These are phyloP conservation scores for Trachelus troglodyta DNA, from an alignment of 2,888 invertebrate species.

Conservation along the genomic window DNA sequence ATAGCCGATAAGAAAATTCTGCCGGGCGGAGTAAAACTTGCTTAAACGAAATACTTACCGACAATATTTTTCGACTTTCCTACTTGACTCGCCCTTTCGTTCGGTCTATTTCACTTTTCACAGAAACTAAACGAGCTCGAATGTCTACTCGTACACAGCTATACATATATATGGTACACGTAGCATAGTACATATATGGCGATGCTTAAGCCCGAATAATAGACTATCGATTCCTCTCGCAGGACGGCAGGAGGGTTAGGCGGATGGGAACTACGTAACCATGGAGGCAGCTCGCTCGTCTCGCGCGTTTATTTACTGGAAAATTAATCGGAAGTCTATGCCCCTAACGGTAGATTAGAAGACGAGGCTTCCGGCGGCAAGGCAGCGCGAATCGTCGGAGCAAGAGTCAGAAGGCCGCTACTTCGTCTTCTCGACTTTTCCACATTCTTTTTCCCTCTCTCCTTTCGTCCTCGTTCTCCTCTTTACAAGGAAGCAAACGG, in stretches of 20 bases:
- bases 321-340: slow-evolving; percentile 45
- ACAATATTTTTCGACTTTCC: background rate
- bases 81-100: background rate
- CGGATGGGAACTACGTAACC: slow-evolving; percentile 8
- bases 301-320: slow-evolving; percentile 47
- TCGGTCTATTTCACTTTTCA: background rate
- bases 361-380: background rate
- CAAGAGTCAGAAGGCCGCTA: background rate
- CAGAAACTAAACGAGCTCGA: background rate
- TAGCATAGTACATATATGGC: slow-evolving; percentile 46
- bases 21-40: background rate
- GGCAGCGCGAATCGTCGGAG: background rate
- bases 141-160: background rate
- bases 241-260: background rate
- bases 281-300: slow-evolving; percentile 16
- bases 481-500: background rate
- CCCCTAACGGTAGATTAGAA: background rate
- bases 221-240: slow-evolving; percentile 52
- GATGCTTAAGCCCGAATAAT: slow-evolving; percentile 56
- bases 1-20: background rate
- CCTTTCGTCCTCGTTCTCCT: background rate
- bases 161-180: background rate
- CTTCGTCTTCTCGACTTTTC: background rate
- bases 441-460: background rate
- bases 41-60: background rate